These are phyloP conservation scores for Maniola jurtina DNA, from an alignment of 1,140 invertebrate genomes.

Conservation along the genomic window DNA sequence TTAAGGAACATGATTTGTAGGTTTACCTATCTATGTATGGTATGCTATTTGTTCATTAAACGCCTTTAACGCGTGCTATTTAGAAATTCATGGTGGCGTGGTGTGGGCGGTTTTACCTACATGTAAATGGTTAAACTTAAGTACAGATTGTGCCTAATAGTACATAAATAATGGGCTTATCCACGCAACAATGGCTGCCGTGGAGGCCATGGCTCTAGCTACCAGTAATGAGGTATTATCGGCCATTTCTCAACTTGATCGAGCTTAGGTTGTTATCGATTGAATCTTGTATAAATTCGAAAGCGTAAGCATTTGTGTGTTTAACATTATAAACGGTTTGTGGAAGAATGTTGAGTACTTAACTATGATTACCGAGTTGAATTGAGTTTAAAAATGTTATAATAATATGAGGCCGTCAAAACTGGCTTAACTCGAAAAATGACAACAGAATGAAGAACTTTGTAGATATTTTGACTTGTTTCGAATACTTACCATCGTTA, in stretches of 20 bases:
- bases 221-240: constrained; percentile 37
- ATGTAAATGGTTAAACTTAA: constrained; percentile 35
- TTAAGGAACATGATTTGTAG: neutral
- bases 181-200: constrained; percentile 35
- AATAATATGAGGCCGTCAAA: neutral
- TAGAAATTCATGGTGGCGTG: constrained; percentile 34
- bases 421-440: too few relatives aligned
- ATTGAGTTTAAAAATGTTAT: neutral
- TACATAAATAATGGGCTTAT: constrained; percentile 43
- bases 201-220: constrained; percentile 29
- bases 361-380: neutral
- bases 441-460: too few relatives aligned
- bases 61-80: constrained; percentile 26
- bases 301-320: constrained; percentile 15
- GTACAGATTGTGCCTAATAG: constrained; percentile 38
- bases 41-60: constrained; percentile 6
- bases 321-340: constrained; percentile 10
- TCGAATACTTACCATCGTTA: neutral
- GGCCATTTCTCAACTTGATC: constrained; percentile 34
- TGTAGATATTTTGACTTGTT: neutral
- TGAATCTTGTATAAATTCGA: constrained; percentile 31
- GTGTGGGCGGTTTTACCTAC: constrained; percentile 35
- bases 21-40: neutral
- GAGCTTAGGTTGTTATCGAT: constrained; percentile 36
- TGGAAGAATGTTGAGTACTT: constrained; percentile 9